Evolutionary conservation across 2,888 invertebrate genomes (phyloP), one percentile per base, ranked within the genome.

Genomic region (Tenodera sinensis): DNA sequence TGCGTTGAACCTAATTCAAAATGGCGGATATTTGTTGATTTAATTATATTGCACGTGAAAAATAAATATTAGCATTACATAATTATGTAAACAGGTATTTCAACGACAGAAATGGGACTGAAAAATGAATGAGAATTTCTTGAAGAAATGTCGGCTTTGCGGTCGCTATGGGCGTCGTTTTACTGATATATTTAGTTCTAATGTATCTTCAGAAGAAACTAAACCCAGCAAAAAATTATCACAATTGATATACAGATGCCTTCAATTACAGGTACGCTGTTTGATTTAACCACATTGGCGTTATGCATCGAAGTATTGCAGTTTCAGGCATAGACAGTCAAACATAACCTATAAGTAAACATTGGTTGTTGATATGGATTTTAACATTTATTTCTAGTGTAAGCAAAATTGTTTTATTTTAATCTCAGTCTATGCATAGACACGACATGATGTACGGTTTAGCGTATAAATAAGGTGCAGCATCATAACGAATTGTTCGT

Each of bases 131-230:
- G 87, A 87, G n/a, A 87, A 87, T 42, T 87, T 87, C n/a, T 83
- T 82, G 42, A 87, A 87, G 27, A 88, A 88, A 54, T 88, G 88
- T 54, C 54, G 88, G 71, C 28, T 88, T 30, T 88, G 88, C 81
- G 88, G 88, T 15, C 84, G 85, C 15, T 28, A 30, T 82, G 88
- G 84, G n/a, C 71, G 84, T 20, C 84, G 88, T 9, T 88, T 84
- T 27, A 27, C 81, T 0, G 84, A 84, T 20, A 84, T 88, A 25
- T 88, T 84, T 85, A 82, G 54, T 12, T 20, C 83, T 12, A 25
- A 83, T 15, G 14, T 54, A 4, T 4, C 27, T 7, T 34, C 87
- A 81, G 81, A 82, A 25, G 84, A 42, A 14, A 28, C 84, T 30
- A 84, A 84, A 30, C 12, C 71, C 4, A 88, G 81, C n/a, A 25